Percentiles rank a stretch among this genome's conserved stretches.
Evolutionary conservation across 2,797 vertebrate genomes (phyloP).

Genomic region (Lepus townsendii): DNA sequence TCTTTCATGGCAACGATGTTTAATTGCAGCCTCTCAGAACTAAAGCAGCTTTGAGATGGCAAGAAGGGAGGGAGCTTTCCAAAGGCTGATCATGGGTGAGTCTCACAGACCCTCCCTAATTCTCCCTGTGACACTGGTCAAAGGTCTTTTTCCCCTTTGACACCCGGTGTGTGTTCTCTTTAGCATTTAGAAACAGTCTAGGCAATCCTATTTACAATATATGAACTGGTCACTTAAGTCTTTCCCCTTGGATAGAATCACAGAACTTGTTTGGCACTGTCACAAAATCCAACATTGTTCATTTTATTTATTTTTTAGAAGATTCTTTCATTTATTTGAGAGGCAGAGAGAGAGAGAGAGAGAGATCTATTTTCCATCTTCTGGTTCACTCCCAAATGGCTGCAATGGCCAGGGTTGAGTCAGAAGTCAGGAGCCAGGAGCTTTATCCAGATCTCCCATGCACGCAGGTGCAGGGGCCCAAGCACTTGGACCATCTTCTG

Average conservation of each 20-base stretch:
- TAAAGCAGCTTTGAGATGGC: neutral
- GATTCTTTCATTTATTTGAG: no score
- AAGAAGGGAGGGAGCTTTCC: neutral
- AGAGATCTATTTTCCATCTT: no score
- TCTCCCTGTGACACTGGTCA: neutral
- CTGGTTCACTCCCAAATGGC: no score
- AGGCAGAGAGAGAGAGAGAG: no score
- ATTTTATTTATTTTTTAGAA: no score
- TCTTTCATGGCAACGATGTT: neutral
- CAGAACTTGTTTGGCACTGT: neutral
- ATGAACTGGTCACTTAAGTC: neutral
- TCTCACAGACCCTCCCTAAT: neutral
- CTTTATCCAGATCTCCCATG: no score
- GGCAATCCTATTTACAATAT: neutral
- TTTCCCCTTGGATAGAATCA: neutral
- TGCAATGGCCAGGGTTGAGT: no score
- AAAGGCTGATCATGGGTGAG: neutral
- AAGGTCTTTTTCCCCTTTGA: neutral
- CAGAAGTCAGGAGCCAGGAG: no score
- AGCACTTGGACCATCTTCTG: no score
- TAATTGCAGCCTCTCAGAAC: conserved; percentile 14
- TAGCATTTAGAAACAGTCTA: neutral
- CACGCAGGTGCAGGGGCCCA: no score
- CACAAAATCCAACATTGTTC: neutral
- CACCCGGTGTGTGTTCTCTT: neutral